phyloP scores from a whole-genome alignment of 2,888 invertebrate genomes.

The Thera britannica region DNA sequence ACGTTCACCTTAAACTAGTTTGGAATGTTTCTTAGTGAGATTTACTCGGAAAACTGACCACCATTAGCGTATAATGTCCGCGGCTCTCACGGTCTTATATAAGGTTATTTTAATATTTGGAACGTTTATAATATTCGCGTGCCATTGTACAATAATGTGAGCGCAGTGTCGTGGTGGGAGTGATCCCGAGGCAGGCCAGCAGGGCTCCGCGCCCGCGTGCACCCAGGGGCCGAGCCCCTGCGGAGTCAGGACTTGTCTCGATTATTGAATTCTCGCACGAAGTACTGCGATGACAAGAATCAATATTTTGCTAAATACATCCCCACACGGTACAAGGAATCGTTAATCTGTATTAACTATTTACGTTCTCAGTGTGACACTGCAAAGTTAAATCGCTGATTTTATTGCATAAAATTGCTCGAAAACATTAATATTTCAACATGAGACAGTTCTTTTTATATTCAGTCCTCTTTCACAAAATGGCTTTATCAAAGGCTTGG shows the following conservation, averaged over 20 bases:
- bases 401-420: constrained; percentile 15
- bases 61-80: constrained; percentile 54
- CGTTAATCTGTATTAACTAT: constrained; percentile 45
- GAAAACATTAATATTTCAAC: constrained; percentile 9
- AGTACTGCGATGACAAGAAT: constrained; percentile 56
- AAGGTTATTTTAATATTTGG: constrained; percentile 41
- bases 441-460: constrained; percentile 3
- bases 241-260: constrained; percentile 51
- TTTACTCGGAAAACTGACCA: constrained; percentile 49
- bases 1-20: constrained; percentile 77
- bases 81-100: constrained; percentile 73
- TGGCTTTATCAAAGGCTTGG: constrained; percentile 49
- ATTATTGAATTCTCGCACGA: constrained; percentile 79
- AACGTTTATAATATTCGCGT: constrained; percentile 65
- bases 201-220: constrained; percentile 56
- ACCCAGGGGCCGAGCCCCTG: constrained; percentile 71
- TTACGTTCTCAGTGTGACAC: constrained; percentile 40
- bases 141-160: constrained; percentile 70
- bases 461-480: constrained; percentile 17
- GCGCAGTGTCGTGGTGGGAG: constrained; percentile 60
- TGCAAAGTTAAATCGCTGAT: constrained; percentile 20
- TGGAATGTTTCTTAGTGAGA: constrained; percentile 69
- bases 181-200: constrained; percentile 56
- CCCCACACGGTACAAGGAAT: constrained; percentile 30
- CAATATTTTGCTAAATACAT: constrained; percentile 56